Conservation (phyloP, 2,888 invertebrate genomes). For the Rhagonycha lutea region DNA sequence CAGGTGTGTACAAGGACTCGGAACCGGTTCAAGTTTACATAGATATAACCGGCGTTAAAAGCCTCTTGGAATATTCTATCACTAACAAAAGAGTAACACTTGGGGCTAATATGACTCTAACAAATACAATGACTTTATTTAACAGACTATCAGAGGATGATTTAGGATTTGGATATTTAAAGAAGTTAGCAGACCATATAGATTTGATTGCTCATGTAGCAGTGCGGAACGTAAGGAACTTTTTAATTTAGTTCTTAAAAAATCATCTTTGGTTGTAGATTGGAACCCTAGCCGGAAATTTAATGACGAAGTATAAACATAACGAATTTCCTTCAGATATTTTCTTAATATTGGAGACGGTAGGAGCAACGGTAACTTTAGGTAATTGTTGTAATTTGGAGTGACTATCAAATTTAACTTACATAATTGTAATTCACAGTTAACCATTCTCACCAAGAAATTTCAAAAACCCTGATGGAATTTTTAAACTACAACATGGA, state of each 20-base stretch:
- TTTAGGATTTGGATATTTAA: constrained; percentile 62
- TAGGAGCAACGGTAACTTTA: constrained; percentile 59
- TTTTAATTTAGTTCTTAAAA: not conserved
- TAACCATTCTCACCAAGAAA: constrained; percentile 36
- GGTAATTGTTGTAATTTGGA: constrained; percentile 28
- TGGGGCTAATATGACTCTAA: constrained; percentile 65
- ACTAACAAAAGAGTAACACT: constrained; percentile 58
- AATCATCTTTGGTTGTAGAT: constrained; percentile 53
- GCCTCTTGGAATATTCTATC: constrained; percentile 56
- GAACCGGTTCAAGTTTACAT: constrained; percentile 59
- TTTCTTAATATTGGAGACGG: constrained; percentile 66
- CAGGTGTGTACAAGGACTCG: constrained; percentile 51
- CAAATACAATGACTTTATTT: constrained; percentile 60
- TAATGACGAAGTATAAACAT: constrained; percentile 69
- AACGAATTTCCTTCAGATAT: constrained; percentile 76
- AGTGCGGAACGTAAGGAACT: constrained; percentile 69
- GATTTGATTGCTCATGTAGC: constrained; percentile 72
- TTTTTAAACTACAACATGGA: constrained; percentile 31
- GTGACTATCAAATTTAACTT: constrained; percentile 52
- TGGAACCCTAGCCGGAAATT: constrained; percentile 74
- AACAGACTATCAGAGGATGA: constrained; percentile 50
- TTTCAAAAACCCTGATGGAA: constrained; percentile 31
- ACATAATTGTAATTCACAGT: constrained; percentile 36
- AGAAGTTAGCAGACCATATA: constrained; percentile 64
- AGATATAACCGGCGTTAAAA: constrained; percentile 64